Percentiles rank a stretch among this genome's conserved stretches.
phyloP scores from a whole-genome alignment of 2,888 invertebrate species.

The Saturnia pavonia region DNA sequence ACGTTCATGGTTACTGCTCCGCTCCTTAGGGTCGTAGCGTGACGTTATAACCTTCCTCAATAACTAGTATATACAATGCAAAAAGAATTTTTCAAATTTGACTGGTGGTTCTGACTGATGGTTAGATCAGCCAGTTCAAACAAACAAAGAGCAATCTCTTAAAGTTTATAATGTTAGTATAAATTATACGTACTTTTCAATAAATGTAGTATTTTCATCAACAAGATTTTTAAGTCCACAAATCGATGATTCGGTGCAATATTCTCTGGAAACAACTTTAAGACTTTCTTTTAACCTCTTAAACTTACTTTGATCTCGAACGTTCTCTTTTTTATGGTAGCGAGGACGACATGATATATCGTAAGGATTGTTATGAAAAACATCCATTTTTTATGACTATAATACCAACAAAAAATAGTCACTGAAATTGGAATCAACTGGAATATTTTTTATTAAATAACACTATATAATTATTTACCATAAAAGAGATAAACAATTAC shows the following conservation, averaged over 20 bases:
- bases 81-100: no score
- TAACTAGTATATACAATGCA: no score
- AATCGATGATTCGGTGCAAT: conserved; percentile 74
- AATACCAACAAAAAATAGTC: background rate
- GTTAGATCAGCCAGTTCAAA: no score
- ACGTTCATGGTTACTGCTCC: no score
- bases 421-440: no score
- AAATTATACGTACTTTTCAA: conserved; percentile 63
- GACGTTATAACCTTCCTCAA: no score
- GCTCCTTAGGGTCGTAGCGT: no score
- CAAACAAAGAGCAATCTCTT: no score
- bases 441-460: background rate
- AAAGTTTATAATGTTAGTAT: no score
- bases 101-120: no score
- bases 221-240: conserved; percentile 74
- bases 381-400: conserved; percentile 17
- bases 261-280: conserved; percentile 61
- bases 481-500: background rate
- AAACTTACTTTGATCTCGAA: conserved; percentile 36
- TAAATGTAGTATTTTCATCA: conserved; percentile 54
- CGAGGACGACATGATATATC: background rate
- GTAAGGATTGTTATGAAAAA: background rate
- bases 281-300: conserved; percentile 57
- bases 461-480: background rate
- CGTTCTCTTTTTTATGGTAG: conserved; percentile 29